Percentiles rank a stretch among this genome's conserved stretches.
Evolutionary conservation across 2,113 vertebrate genomes (phyloP).

Genomic region (Pavo muticus): DNA sequence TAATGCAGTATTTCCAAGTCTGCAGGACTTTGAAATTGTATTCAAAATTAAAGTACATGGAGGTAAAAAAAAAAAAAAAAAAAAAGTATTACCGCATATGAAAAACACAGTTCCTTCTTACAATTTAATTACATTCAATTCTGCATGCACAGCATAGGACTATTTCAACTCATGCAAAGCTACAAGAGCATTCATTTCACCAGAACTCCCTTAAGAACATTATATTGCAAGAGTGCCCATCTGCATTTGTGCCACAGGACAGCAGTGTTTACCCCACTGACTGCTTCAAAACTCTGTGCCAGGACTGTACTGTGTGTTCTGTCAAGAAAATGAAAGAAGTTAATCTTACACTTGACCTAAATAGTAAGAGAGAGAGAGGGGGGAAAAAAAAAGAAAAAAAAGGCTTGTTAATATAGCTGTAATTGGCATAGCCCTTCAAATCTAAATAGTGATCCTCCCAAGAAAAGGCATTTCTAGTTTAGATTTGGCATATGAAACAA

Average conservation of each 20-base stretch:
- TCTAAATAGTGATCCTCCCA: slow-evolving; percentile 46
- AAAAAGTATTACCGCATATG: not conserved
- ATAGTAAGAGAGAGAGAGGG: not conserved
- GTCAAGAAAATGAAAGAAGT: slow-evolving; percentile 2
- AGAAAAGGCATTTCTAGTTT: slow-evolving; percentile 44
- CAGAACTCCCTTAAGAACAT: not conserved
- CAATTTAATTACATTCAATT: not conserved
- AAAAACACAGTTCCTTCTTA: not conserved
- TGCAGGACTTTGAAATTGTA: not conserved
- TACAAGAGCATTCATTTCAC: not conserved
- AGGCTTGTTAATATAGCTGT: not conserved
- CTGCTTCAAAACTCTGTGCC: not conserved
- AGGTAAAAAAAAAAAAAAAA: not conserved
- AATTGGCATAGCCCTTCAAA: slow-evolving; percentile 27
- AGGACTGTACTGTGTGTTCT: not conserved
- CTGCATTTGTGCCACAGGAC: not conserved
- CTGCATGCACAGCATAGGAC: not conserved
- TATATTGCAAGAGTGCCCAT: not conserved
- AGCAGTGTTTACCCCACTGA: not conserved
- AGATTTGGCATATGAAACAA: not conserved
- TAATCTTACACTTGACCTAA: not conserved
- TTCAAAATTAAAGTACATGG: not conserved
- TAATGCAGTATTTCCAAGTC: not conserved
- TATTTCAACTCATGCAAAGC: not conserved
- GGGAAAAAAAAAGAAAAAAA: not conserved